These are phyloP conservation scores for Sinocyclocheilus anshuiensis DNA, from an alignment of 2,113 vertebrate species.

Conservation along the genomic window DNA sequence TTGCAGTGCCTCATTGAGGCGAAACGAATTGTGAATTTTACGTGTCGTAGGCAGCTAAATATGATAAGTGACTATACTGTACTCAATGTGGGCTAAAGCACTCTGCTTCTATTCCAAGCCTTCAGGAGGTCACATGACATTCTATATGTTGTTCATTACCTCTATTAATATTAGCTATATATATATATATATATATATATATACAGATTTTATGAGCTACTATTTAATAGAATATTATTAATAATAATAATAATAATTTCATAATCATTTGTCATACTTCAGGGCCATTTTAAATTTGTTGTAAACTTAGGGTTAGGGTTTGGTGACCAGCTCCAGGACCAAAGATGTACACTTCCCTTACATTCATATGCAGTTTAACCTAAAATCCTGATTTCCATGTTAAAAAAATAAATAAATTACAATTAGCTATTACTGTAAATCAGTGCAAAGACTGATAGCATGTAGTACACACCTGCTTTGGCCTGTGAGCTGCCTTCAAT, in stretches of 20 bases:
- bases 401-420: too few species aligned
- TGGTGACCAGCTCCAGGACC: neutral
- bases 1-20: neutral
- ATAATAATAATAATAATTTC: too few species aligned
- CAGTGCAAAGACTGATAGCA: neutral
- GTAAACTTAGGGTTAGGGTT: neutral
- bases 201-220: too few species aligned
- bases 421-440: neutral
- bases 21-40: slow-evolving; percentile 16
- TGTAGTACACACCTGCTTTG: neutral
- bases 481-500: neutral
- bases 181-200: too few species aligned
- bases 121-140: slow-evolving; percentile 60
- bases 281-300: neutral
- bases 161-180: too few species aligned
- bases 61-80: slow-evolving; percentile 9
- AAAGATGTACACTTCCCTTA: neutral
- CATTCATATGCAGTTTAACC: neutral
- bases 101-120: slow-evolving; percentile 49
- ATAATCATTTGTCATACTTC: too few species aligned
- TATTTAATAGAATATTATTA: too few species aligned
- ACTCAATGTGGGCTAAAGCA: slow-evolving; percentile 14
- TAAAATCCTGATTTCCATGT: neutral
- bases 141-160: slow-evolving; percentile 60
- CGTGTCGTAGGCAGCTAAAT: neutral